Conservation (phyloP, 2,888 invertebrate genomes). For the Phasia obesa region DNA sequence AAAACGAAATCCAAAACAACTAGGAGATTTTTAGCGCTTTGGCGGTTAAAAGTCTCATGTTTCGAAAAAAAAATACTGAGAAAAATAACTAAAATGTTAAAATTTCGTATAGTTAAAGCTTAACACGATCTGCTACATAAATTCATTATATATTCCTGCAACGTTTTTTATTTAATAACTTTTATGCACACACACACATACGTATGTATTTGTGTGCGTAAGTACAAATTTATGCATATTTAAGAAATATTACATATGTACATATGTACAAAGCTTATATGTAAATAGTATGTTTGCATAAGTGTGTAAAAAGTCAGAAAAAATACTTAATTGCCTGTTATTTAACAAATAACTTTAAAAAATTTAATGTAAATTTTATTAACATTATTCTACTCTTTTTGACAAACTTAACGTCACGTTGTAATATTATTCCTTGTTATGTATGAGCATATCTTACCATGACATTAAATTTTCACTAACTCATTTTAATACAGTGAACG, state of each 20-base stretch:
- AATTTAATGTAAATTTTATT: conserved; percentile 17
- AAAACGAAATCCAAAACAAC: conserved; percentile 32
- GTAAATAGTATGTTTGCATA: no score
- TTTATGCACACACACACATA: conserved; percentile 17
- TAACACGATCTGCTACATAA: conserved; percentile 55
- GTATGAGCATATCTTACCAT: neutral
- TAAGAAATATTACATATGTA: no score
- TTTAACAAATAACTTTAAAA: conserved; percentile 34
- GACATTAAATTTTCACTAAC: neutral
- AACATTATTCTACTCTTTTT: neutral
- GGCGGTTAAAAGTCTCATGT: conserved; percentile 50
- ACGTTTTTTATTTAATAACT: conserved; percentile 49
- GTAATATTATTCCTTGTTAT: neutral
- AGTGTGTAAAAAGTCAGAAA: no score
- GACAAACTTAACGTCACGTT: conserved; percentile 39
- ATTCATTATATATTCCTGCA: conserved; percentile 64
- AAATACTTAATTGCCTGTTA: conserved; percentile 43
- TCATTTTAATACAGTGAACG: no score
- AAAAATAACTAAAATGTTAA: conserved; percentile 41
- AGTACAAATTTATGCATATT: no score
- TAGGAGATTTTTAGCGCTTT: conserved; percentile 46
- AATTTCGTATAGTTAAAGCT: conserved; percentile 26
- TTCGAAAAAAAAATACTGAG: conserved; percentile 19
- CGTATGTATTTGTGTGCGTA: neutral
- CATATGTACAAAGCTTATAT: no score